Evolutionary conservation across 2,888 invertebrate species (phyloP).

Genomic region (Perizoma flavofasciatum): DNA sequence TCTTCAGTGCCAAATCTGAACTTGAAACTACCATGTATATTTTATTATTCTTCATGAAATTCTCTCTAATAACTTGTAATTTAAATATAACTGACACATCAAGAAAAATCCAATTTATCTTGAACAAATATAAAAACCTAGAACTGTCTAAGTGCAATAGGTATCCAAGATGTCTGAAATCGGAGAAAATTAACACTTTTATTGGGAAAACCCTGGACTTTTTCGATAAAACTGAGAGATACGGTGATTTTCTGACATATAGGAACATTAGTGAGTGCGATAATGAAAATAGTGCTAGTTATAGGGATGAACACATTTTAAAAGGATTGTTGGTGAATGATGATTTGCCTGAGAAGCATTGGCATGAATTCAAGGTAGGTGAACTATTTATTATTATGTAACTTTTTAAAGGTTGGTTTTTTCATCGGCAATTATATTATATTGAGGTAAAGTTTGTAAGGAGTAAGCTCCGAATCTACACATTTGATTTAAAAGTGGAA

Average conservation of each 20-base stretch:
- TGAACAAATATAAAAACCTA: constrained; percentile 43
- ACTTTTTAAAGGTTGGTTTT: too few species aligned
- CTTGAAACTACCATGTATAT: constrained; percentile 39
- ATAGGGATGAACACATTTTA: constrained; percentile 52
- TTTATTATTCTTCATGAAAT: constrained; percentile 46
- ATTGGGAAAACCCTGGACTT: constrained; percentile 48
- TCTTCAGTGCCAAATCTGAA: background rate
- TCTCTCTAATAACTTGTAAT: constrained; percentile 42
- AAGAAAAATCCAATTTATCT: constrained; percentile 47
- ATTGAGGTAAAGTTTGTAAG: too few species aligned
- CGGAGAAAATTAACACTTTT: constrained; percentile 42
- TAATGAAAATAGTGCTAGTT: constrained; percentile 36
- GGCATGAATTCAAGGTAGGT: constrained; percentile 72
- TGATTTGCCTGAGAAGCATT: constrained; percentile 61
- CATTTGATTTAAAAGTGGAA: too few species aligned
- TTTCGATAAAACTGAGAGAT: constrained; percentile 51
- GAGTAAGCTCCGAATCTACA: too few species aligned
- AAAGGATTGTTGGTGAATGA: constrained; percentile 57
- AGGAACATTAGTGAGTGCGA: constrained; percentile 57
- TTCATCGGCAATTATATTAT: too few species aligned
- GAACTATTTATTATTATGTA: background rate
- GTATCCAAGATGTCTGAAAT: constrained; percentile 40
- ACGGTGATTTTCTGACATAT: constrained; percentile 51
- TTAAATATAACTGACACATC: constrained; percentile 50
- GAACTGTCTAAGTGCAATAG: constrained; percentile 27